Evolutionary conservation across 2,797 vertebrate genomes (phyloP), one percentile per base, ranked within the genome.

Genomic region (Echiichthys vipera): DNA sequence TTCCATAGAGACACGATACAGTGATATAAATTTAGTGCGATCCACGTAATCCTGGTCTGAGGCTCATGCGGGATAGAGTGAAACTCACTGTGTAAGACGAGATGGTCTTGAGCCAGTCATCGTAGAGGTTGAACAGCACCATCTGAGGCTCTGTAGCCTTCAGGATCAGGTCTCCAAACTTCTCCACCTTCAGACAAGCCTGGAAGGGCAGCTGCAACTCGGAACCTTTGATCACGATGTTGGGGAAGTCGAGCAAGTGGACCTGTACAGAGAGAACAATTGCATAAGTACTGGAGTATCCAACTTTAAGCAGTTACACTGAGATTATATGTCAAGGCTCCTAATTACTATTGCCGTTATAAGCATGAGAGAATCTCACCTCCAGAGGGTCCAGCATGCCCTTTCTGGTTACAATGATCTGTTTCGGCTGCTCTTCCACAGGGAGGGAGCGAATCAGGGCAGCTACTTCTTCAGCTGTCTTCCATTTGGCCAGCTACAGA

Each of bases 41-140:
- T 22, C 7, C 13, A 32, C 47, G 32, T 37, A 4, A 59, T 7
- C 3, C 27, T 39, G 7, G 17, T 34, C 1, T 17, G 5, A 40
- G 14, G 12, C 4, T 53, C 11, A 32, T 27, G 8, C 2, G n/a
- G 11, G 11, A 57, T 0, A 15, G 32, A 34, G 15, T 3, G 18
- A 32, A 53, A 91, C 95, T 94, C 86, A 99, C 98, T 50, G 98
- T 99, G 90, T 99, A 99, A 27, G 98, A 99, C 9, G 98, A 99
- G 87, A 99, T 99, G 46, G 98, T 99, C 95, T 99, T 99, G 70
- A 99, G 95, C 98, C 98, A 99, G 92, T 99, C 98, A 4, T 99
- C 98, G 0, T 99, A 99, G 24, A 99, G 95, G 81, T 99, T 99
- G 93, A 99, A 99, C 40, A 99, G 95, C 74, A 99, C 98, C 98